These are phyloP conservation scores for Gallinago media DNA, from an alignment of 2,113 vertebrate species.

Conservation along the genomic window DNA sequence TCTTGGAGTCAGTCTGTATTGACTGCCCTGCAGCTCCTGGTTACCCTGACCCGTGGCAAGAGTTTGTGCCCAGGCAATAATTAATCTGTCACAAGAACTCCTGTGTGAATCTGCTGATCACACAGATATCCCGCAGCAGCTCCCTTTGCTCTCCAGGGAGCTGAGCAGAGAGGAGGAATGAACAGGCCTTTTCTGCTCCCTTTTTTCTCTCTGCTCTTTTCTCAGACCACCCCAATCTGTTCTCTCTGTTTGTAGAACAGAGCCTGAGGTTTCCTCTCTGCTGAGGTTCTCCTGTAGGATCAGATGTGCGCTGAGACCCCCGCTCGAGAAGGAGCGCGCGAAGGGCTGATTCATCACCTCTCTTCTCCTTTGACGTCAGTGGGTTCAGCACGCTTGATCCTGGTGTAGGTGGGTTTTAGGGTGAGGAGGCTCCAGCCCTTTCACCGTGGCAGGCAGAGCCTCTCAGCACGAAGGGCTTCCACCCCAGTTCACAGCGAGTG, in stretches of 20 bases:
- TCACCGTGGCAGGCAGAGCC: not conserved
- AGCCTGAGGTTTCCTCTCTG: not conserved
- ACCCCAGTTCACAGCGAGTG: not conserved
- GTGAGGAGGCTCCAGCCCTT: not conserved
- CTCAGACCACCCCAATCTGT: not conserved
- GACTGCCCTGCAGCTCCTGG: not conserved
- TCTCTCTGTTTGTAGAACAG: not conserved
- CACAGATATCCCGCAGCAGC: not conserved
- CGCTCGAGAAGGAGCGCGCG: not conserved
- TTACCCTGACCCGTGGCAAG: not conserved
- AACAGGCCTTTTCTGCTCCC: not conserved
- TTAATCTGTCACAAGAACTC: not conserved
- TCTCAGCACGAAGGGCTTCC: accelerated
- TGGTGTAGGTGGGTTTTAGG: accelerated
- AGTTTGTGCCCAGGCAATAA: not conserved
- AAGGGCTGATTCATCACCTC: accelerated
- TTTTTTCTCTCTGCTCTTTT: not conserved
- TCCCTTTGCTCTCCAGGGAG: not conserved
- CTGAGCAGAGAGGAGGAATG: not conserved
- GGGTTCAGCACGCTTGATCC: not conserved
- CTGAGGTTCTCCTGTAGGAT: not conserved
- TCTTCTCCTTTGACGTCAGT: not conserved
- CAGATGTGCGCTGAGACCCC: too few species aligned
- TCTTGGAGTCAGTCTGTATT: constrained; percentile 9
- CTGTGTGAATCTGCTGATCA: not conserved